Evolutionary conservation across 2,113 vertebrate genomes (phyloP).

Genomic region (Hyaena hyaena): DNA sequence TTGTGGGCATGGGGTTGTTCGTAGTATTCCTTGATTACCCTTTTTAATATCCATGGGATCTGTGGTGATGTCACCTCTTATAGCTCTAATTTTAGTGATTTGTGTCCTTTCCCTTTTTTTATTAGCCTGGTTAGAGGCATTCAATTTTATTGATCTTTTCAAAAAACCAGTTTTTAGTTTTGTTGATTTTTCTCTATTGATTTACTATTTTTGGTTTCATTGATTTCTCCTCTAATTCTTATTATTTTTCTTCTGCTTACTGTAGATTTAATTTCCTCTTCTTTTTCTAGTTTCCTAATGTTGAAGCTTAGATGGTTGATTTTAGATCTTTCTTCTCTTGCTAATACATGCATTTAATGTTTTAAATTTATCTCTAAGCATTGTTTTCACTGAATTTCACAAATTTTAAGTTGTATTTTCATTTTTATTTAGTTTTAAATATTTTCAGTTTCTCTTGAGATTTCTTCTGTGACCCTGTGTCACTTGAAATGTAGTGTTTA

Average conservation of each 20-base stretch:
- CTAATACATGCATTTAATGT: neutral
- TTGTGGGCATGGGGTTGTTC: neutral
- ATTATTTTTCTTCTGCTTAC: neutral
- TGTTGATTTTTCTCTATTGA: neutral
- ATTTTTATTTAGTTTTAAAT: neutral
- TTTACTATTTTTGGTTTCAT: neutral
- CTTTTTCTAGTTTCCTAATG: neutral
- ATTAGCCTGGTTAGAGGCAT: neutral
- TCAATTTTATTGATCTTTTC: neutral
- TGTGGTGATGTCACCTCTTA: neutral
- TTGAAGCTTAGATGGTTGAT: neutral
- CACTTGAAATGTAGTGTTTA: neutral
- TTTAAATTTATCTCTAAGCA: neutral
- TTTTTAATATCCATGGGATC: neutral
- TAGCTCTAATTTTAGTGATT: neutral
- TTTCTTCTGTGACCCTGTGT: neutral
- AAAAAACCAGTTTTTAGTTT: neutral
- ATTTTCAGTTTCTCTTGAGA: neutral
- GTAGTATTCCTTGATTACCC: neutral
- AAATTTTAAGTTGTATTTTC: neutral
- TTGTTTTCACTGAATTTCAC: neutral
- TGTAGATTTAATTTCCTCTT: neutral
- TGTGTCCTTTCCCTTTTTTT: neutral
- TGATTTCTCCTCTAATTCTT: neutral
- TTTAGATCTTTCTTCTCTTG: neutral